A percentile compares a stretch with the other conserved stretches of the same genome.
phyloP scores from a whole-genome alignment of 23 tunicate species.

The Phallusia fumigata region DNA sequence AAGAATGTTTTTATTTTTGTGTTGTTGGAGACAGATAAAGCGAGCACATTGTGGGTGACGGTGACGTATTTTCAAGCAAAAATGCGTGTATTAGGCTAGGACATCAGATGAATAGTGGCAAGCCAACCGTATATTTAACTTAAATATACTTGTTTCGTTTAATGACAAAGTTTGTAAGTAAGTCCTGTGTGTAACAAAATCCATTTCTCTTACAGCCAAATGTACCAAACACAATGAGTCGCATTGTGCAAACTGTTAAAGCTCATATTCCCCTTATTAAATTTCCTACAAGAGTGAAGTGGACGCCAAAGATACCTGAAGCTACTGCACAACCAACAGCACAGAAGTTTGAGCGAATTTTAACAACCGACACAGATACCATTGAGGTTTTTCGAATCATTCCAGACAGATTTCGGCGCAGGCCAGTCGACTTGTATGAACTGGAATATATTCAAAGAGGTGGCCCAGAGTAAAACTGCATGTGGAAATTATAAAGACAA shows the following conservation, averaged over 20 bases:
- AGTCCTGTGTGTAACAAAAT: too few species aligned
- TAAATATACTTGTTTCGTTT: too few species aligned
- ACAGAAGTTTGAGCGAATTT: background rate
- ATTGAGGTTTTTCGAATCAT: slow-evolving; percentile 90
- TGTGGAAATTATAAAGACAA: background rate
- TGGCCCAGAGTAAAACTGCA: slow-evolving; percentile 65
- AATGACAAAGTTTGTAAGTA: too few species aligned
- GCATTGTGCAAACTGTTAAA: slow-evolving; percentile 63
- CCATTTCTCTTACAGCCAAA: background rate
- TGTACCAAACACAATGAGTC: slow-evolving; percentile 64
- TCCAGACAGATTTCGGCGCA: slow-evolving; percentile 76
- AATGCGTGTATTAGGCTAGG: too few species aligned
- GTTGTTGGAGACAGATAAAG: too few species aligned
- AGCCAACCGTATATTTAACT: too few species aligned
- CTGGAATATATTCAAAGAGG: slow-evolving; percentile 87
- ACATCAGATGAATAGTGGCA: too few species aligned
- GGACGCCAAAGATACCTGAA: slow-evolving; percentile 71
- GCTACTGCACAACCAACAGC: background rate
- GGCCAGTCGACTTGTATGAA: slow-evolving; percentile 74
- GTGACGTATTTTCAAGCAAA: too few species aligned
- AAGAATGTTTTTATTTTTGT: too few species aligned
- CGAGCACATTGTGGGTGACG: too few species aligned
- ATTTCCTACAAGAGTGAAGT: slow-evolving; percentile 80
- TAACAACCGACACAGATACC: slow-evolving; percentile 47
- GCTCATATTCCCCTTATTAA: slow-evolving; percentile 81